phyloP scores from a whole-genome alignment of 2,113 vertebrate species.

The Lasiurus borealis region DNA sequence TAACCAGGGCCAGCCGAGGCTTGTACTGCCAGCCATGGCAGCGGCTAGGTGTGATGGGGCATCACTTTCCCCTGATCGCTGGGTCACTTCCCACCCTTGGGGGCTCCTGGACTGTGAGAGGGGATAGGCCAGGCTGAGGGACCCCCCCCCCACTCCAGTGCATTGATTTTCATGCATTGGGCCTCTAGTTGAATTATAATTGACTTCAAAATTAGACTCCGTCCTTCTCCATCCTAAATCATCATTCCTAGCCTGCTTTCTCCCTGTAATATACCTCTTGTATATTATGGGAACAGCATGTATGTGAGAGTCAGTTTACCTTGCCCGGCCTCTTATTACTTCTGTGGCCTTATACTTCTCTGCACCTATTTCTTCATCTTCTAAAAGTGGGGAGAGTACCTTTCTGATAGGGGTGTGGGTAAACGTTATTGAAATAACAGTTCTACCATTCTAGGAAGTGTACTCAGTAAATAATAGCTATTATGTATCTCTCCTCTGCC shows the following conservation, averaged over 20 bases:
- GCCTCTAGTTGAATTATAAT: not conserved
- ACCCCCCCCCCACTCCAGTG: too few species aligned
- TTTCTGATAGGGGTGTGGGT: not conserved
- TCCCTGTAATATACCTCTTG: not conserved
- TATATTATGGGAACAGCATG: not conserved
- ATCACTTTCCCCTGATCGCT: too few species aligned
- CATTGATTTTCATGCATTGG: too few species aligned
- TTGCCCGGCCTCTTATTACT: not conserved
- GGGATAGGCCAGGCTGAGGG: too few species aligned
- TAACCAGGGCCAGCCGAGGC: too few species aligned
- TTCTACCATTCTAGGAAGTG: not conserved
- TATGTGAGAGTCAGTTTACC: constrained; percentile 19
- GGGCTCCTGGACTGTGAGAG: too few species aligned
- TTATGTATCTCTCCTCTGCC: not conserved
- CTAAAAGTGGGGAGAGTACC: not conserved
- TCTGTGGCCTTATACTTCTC: not conserved
- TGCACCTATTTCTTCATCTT: not conserved
- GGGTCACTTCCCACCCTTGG: too few species aligned
- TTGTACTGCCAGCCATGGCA: too few species aligned
- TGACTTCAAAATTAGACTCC: not conserved
- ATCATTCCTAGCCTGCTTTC: not conserved
- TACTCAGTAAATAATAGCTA: not conserved
- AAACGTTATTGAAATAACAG: constrained; percentile 8
- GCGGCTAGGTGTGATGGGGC: too few species aligned
- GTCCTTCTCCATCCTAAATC: not conserved